phyloP scores from a whole-genome alignment of 1,140 invertebrate genomes.

The Ctenoplectra terminalis region DNA sequence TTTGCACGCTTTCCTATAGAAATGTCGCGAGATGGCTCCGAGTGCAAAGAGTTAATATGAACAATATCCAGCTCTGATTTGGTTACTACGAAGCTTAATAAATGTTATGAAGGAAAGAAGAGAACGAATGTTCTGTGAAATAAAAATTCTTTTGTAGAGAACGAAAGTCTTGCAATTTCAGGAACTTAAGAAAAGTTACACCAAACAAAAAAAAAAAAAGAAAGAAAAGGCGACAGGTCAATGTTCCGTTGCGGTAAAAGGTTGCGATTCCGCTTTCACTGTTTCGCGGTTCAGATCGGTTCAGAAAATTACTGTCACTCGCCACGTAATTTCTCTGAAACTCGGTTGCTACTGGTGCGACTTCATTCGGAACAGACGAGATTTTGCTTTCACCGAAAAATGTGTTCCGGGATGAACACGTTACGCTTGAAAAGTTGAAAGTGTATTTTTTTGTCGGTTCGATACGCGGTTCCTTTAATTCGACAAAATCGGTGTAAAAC shows the following conservation, averaged over 20 bases:
- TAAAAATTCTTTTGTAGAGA: neutral
- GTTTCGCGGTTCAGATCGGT: neutral
- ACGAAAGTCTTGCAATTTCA: neutral
- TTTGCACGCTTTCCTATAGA: no score
- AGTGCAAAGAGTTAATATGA: no score
- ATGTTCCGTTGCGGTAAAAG: neutral
- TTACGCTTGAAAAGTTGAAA: neutral
- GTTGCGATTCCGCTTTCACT: neutral
- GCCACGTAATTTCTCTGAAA: neutral
- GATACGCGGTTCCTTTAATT: neutral
- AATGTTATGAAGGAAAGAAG: no score
- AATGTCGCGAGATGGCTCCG: no score
- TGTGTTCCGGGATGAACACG: neutral
- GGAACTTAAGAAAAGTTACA: neutral
- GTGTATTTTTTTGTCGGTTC: neutral
- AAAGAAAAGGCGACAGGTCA: neutral
- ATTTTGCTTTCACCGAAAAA: neutral
- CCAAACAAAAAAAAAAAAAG: no score
- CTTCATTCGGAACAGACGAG: neutral
- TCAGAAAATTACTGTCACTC: conserved; percentile 2
- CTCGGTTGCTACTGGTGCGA: neutral
- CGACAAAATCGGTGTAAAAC: neutral
- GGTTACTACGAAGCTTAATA: no score
- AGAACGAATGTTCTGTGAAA: no score
- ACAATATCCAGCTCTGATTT: no score